These are phyloP conservation scores for Hyles lineata DNA, from an alignment of 2,888 invertebrate species.

Conservation along the genomic window DNA sequence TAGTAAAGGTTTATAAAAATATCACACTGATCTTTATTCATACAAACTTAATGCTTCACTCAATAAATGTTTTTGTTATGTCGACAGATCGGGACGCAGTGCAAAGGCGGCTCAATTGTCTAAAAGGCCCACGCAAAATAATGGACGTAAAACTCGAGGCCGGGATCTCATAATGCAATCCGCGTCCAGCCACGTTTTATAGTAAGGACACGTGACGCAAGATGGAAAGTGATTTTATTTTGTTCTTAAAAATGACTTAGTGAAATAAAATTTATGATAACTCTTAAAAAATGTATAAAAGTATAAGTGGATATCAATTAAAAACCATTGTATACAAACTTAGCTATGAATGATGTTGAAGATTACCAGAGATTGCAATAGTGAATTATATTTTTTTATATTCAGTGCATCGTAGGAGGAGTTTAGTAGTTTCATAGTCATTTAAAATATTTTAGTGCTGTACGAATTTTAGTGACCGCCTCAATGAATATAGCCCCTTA, in stretches of 20 bases:
- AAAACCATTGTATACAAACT: constrained; percentile 67
- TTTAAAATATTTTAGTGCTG: constrained; percentile 45
- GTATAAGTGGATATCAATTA: constrained; percentile 72
- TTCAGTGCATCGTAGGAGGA: constrained; percentile 61
- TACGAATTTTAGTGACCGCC: constrained; percentile 62
- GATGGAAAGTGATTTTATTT: constrained; percentile 83
- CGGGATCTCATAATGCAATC: constrained; percentile 81
- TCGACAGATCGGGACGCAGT: constrained; percentile 97
- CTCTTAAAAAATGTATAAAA: constrained; percentile 72
- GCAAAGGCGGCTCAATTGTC: constrained; percentile 92
- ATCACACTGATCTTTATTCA: too few relatives aligned
- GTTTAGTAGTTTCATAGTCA: constrained; percentile 39
- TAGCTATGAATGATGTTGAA: constrained; percentile 69
- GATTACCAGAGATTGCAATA: constrained; percentile 80
- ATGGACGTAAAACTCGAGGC: constrained; percentile 81
- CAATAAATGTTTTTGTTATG: constrained; percentile 30
- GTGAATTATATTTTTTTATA: constrained; percentile 81
- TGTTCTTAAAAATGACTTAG: constrained; percentile 73
- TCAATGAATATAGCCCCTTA: constrained; percentile 64
- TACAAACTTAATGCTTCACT: too few relatives aligned
- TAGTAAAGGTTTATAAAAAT: too few relatives aligned
- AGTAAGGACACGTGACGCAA: constrained; percentile 70
- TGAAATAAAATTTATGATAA: constrained; percentile 61
- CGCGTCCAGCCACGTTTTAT: constrained; percentile 51
- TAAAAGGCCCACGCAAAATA: constrained; percentile 79